Percentiles rank a stretch among this genome's conserved stretches.
These are phyloP conservation scores for Ricordea florida DNA, from an alignment of 92 coral and sea anemone species.

Conservation along the genomic window DNA sequence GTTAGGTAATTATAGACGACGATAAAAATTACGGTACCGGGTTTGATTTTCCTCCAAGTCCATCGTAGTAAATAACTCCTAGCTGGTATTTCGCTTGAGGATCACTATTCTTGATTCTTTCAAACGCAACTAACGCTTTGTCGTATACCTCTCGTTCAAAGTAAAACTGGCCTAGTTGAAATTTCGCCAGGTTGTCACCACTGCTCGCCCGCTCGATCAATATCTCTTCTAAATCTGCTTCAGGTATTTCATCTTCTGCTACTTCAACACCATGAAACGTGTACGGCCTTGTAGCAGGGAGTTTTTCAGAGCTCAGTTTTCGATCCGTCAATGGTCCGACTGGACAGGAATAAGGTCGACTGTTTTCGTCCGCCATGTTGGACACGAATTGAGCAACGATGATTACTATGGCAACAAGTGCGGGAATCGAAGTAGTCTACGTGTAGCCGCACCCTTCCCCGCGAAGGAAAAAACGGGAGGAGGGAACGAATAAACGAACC, in stretches of 20 bases:
- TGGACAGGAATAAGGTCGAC: slow-evolving; percentile 50
- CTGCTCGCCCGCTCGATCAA: slow-evolving; percentile 67
- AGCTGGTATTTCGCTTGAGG: slow-evolving; percentile 94
- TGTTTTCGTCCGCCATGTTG: slow-evolving; percentile 85
- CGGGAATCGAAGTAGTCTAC: too few relatives aligned
- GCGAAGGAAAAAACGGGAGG: too few relatives aligned
- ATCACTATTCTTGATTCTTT: slow-evolving; percentile 84
- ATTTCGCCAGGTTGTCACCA: slow-evolving; percentile 80
- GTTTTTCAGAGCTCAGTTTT: slow-evolving; percentile 81
- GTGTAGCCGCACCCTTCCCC: too few relatives aligned
- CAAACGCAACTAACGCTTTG: slow-evolving; percentile 87
- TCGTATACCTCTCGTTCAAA: slow-evolving; percentile 93
- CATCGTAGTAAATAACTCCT: slow-evolving; percentile 98
- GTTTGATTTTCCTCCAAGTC: slow-evolving; percentile 78
- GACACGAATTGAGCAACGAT: slow-evolving; percentile 27
- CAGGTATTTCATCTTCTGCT: slow-evolving; percentile 54
- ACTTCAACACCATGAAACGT: slow-evolving; percentile 29
- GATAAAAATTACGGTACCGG: slow-evolving; percentile 61
- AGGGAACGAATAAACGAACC: too few relatives aligned
- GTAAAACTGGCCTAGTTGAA: slow-evolving; percentile 98
- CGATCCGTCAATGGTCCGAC: slow-evolving; percentile 67
- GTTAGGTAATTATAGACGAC: too few relatives aligned
- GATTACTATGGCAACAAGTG: slow-evolving; percentile 49
- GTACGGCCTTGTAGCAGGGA: slow-evolving; percentile 54
- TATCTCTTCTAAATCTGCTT: slow-evolving; percentile 82